Evolutionary conservation across 2,797 vertebrate species (phyloP).

Genomic region (Adrianichthys oophorus): DNA sequence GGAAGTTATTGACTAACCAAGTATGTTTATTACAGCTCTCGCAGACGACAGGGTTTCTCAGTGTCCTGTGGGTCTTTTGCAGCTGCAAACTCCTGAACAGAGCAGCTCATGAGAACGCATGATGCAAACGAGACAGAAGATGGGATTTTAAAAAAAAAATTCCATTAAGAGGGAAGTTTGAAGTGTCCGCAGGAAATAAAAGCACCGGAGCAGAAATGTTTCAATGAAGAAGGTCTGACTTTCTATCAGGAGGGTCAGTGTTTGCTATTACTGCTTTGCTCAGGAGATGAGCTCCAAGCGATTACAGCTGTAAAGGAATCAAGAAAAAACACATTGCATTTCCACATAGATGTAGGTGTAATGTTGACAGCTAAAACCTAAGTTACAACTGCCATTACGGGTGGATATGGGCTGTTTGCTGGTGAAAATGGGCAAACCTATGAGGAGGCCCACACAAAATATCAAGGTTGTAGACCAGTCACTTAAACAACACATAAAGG

Average conservation of each 20-base stretch:
- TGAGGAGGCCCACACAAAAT: no score
- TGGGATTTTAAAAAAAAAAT: no score
- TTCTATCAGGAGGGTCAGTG: slow-evolving; percentile 22
- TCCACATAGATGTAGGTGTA: no score
- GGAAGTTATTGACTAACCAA: slow-evolving; percentile 33
- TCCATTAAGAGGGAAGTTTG: no score
- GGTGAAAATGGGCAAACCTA: no score
- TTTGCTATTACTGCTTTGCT: not conserved
- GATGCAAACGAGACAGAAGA: not conserved
- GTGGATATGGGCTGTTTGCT: no score
- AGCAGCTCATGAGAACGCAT: not conserved
- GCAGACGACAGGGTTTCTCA: slow-evolving; percentile 23
- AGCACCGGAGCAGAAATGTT: not conserved
- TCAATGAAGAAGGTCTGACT: slow-evolving; percentile 6
- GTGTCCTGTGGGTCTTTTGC: slow-evolving; percentile 35
- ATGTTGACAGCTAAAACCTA: no score
- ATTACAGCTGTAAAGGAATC: no score
- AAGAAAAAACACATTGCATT: no score
- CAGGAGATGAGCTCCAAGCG: slow-evolving; percentile 5
- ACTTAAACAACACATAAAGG: no score
- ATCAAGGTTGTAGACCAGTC: no score
- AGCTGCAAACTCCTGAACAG: slow-evolving; percentile 16
- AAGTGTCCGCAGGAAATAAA: slow-evolving; percentile 1
- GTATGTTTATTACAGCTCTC: slow-evolving; percentile 35
- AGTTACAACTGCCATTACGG: no score